Percentiles rank a stretch among this genome's conserved stretches.
These are phyloP conservation scores for Helleia helle DNA, from an alignment of 2,888 invertebrate genomes.

Conservation along the genomic window DNA sequence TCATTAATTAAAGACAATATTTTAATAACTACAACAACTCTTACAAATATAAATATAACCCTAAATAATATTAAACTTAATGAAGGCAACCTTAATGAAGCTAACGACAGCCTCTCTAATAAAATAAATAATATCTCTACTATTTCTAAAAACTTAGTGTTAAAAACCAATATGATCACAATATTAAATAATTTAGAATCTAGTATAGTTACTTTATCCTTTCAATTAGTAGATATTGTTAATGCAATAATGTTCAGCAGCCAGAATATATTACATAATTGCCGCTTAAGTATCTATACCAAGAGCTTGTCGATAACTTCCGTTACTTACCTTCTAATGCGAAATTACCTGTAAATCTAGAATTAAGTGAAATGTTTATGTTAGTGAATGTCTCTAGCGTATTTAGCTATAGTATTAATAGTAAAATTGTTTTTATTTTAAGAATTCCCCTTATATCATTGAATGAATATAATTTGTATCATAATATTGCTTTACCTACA, in stretches of 20 bases:
- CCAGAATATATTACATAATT: background rate
- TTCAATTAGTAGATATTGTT: background rate
- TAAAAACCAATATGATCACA: too few relatives aligned
- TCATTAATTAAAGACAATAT: slow-evolving; percentile 18
- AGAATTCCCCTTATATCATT: background rate
- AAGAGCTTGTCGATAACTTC: background rate
- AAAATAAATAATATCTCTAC: too few relatives aligned
- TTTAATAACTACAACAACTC: slow-evolving; percentile 11
- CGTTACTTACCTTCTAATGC: background rate
- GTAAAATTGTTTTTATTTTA: background rate
- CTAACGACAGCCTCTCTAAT: too few relatives aligned
- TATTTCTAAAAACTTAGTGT: too few relatives aligned
- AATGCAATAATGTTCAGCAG: background rate
- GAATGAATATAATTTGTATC: background rate
- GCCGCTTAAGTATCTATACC: background rate
- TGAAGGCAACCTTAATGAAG: background rate
- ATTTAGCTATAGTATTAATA: background rate
- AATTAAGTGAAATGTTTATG: background rate
- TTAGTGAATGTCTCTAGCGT: background rate
- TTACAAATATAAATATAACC: slow-evolving; percentile 2
- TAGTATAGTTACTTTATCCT: too few relatives aligned
- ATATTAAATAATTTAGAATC: too few relatives aligned
- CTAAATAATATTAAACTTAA: slow-evolving; percentile 7
- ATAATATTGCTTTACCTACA: background rate
- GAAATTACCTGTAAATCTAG: background rate